phyloP scores from a whole-genome alignment of 2,888 invertebrate species.

The Lacanobia oleracea region DNA sequence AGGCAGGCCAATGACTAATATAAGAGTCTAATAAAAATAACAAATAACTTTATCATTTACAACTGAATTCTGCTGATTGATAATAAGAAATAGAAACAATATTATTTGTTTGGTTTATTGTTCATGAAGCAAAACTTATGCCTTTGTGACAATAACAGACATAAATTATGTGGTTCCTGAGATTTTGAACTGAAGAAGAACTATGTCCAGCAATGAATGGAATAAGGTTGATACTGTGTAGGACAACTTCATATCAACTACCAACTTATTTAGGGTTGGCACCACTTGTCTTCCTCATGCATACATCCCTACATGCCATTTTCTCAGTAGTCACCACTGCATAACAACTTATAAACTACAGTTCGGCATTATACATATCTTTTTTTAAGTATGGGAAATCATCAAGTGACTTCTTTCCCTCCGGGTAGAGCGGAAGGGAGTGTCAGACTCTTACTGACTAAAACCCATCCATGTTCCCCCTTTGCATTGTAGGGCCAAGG shows the following conservation, averaged over 20 bases:
- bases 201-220: neutral
- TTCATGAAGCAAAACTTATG: neutral
- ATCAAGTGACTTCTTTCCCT: no score
- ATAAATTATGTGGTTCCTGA: neutral
- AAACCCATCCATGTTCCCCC: no score
- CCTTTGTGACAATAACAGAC: neutral
- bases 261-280: neutral
- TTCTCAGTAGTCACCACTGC: neutral
- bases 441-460: no score
- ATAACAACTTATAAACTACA: neutral
- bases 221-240: neutral
- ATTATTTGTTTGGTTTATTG: neutral
- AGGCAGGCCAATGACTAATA: slow-evolving; percentile 12
- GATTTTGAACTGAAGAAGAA: neutral
- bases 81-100: neutral
- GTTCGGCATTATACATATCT: neutral
- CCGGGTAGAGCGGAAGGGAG: no score
- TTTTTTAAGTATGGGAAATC: no score
- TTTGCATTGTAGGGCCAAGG: no score
- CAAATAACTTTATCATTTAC: slow-evolving; percentile 12
- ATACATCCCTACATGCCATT: neutral
- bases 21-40: slow-evolving; percentile 12
- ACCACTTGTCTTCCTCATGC: no score
- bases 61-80: neutral
- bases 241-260: neutral